Evolutionary conservation across 2,113 vertebrate species (phyloP).

Genomic region (Dicentrarchus labrax): DNA sequence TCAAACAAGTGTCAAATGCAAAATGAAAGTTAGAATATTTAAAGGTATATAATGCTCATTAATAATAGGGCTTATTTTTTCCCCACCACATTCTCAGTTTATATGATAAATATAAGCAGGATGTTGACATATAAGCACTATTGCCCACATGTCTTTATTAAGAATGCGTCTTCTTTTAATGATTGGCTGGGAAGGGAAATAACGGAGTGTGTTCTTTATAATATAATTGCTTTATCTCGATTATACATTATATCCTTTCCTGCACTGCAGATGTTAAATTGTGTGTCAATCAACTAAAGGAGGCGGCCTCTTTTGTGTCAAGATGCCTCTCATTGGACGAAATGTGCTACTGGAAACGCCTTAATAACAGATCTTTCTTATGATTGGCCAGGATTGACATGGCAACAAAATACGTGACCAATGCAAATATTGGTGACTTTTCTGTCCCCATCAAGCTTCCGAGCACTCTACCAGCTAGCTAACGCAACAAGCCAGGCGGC

Average conservation of each 20-base stretch:
- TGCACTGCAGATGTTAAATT: conserved; percentile 62
- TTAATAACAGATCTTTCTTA: conserved; percentile 1
- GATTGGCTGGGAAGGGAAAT: too few relatives aligned
- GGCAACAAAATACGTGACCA: conserved; percentile 68
- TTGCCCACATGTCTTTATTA: too few relatives aligned
- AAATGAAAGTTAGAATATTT: not conserved
- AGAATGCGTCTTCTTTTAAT: too few relatives aligned
- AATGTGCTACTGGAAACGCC: not conserved
- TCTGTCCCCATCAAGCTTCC: conserved; percentile 36
- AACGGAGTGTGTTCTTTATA: too few relatives aligned
- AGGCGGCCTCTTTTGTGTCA: not conserved
- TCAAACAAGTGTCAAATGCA: not conserved
- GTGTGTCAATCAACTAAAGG: conserved; percentile 61
- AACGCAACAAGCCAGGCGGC: conserved; percentile 57
- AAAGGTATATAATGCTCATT: not conserved
- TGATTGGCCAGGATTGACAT: conserved; percentile 65
- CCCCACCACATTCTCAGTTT: too few relatives aligned
- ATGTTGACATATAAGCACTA: too few relatives aligned
- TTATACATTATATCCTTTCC: not conserved
- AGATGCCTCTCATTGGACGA: conserved; percentile 45
- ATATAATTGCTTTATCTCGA: not conserved
- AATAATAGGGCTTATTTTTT: not conserved
- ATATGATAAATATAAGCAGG: too few relatives aligned
- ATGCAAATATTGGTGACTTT: conserved; percentile 50
- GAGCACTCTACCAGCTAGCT: conserved; percentile 42